A percentile compares a stretch with the other conserved stretches of the same genome.
Evolutionary conservation across 2,113 vertebrate genomes (phyloP).

Genomic region (Himantopus leucocephalus): DNA sequence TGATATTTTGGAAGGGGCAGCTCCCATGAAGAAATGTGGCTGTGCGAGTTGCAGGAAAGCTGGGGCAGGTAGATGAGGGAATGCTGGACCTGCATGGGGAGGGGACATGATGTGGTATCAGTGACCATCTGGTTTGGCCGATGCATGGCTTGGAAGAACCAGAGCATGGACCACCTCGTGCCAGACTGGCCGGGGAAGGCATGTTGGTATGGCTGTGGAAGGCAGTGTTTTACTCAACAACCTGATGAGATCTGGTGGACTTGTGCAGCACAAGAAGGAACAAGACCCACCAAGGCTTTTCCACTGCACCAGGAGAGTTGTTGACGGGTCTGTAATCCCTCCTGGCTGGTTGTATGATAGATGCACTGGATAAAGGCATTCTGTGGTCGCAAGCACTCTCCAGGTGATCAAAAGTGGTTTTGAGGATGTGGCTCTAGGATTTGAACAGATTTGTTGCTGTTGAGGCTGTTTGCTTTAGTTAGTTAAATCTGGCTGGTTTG

Average conservation of each 20-base stretch:
- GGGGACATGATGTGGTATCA: fast-evolving
- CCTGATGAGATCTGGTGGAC: background rate
- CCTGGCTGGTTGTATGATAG: too few relatives aligned
- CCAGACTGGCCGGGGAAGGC: background rate
- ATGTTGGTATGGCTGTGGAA: background rate
- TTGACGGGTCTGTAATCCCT: background rate
- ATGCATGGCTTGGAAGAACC: fast-evolving
- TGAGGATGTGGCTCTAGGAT: background rate
- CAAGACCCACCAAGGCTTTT: background rate
- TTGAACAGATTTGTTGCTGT: background rate
- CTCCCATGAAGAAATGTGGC: background rate
- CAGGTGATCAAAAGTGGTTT: background rate
- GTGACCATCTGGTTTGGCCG: fast-evolving
- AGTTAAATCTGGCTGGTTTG: background rate
- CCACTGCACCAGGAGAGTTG: fast-evolving
- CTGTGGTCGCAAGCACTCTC: background rate
- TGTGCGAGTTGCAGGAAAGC: background rate
- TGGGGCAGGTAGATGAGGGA: background rate
- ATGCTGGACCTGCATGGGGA: background rate
- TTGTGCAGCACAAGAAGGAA: fast-evolving
- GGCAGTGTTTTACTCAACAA: fast-evolving
- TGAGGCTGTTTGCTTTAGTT: background rate
- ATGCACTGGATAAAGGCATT: background rate
- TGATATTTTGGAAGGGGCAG: background rate
- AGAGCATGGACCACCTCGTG: background rate